Base-by-base conservation (phyloP, 2,113 vertebrate species). In the Podarcis cretensis region DNA sequence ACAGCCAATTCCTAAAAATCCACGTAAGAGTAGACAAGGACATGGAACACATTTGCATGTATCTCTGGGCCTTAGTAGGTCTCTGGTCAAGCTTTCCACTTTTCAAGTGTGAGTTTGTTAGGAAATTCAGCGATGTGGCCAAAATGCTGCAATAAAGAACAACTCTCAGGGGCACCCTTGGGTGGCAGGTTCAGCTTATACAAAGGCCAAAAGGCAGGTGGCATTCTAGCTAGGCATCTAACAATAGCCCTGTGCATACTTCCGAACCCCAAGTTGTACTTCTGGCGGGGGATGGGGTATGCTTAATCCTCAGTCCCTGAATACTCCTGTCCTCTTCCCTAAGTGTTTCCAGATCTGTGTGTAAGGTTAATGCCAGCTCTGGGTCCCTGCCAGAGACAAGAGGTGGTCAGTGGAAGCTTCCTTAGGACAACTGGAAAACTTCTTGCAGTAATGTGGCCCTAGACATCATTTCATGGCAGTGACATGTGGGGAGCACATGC, bases 21-120 rank as follows among this genome's bases (percentile, higher is more conserved):
- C n/a, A 90, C 94, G 93, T 84, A 94, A 93, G 92, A 89, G 93
- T 93, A 90, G 57, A 89, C 82, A 65, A 77, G 16, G 78, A 89
- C 73, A 68, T 63, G 18, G 80, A 14, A 88, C 12, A 12, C 25
- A 0, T 8, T 14, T 13, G 4, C 9, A 27, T 8, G 2, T 6
- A 4, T 30, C 77, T 27, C 77, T 30, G 77, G 27, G 77, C 43
- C 20, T 30, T 10, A 13, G 40, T 14, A 21, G 35, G 18, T 14
- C 43, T 30, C 21, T 43, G 30, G 40, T 27, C 12, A 16, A 27
- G 25, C 13, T 20, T 79, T 54, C 13, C 59, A 63, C 59, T 4
- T 63, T 63, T 5, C 10, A 63, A 63, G 5, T 63, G 59, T 5
- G 18, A 63, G 59, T 63, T 63, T 63, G 18, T 63, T 20, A 63